Base-by-base conservation (phyloP, 2,113 vertebrate genomes). In the Macrotus californicus region DNA sequence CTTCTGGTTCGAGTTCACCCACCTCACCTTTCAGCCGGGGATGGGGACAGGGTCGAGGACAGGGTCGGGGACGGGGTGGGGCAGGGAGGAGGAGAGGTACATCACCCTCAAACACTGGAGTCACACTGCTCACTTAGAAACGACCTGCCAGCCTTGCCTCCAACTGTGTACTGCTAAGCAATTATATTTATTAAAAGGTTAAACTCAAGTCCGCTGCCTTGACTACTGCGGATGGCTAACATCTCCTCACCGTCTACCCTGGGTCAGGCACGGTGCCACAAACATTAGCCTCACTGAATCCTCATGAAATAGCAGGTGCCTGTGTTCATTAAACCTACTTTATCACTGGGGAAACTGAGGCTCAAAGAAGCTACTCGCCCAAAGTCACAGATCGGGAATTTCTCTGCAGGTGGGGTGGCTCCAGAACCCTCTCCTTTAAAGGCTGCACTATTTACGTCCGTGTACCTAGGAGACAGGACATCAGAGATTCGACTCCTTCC, bases 21-120 rank as follows among this genome's bases (percentile, higher is more conserved):
- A 2, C 11, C 1, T 48, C 7, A 1, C 29, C 24, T 18, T 29
- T 43, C 21, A 0, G 52, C 39, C 46, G 2, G 13, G 6, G 14
- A n/a, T n/a, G n/a, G n/a, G n/a, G n/a, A n/a, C n/a, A n/a, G n/a
- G n/a, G n/a, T n/a, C n/a, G n/a, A n/a, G n/a, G n/a, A n/a, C n/a
- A n/a, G n/a, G n/a, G n/a, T n/a, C n/a, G n/a, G n/a, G n/a, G n/a
- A n/a, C n/a, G n/a, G n/a, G n/a, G 22, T n/a, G n/a, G n/a, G 46
- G 46, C n/a, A n/a, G 6, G 46, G 46, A 61, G 24, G 24, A 66
- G 26, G 61, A 72, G 26, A 48, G 12, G 16, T 26, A 0, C 18
- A 0, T 4, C 15, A 1, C 18, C 9, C 1, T 2, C 15, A 21
- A 76, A 29, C 21, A 4, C n/a, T 0, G 5, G 34, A 0, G 3